Base-by-base conservation (phyloP, 2,888 invertebrate genomes). In the Harpalus rubripes region DNA sequence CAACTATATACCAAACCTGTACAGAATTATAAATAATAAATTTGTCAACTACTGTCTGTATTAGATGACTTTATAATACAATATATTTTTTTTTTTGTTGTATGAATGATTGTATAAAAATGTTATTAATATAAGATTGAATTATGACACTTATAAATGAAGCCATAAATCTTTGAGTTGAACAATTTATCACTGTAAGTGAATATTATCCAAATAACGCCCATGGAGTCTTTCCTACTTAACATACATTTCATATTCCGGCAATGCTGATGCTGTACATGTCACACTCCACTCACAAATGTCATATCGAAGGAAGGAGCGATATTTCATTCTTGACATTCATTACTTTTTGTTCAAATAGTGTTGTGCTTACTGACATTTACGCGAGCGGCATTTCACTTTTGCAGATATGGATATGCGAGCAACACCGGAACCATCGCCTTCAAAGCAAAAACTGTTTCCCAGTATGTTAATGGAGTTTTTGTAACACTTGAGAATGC, bases 291-390 rank as follows among this genome's bases (percentile, higher is more conserved):
- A 22, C 65, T 65, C 65, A 65, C 68, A 68, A 68, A 68, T 68
- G 68, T 68, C 68, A 68, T 68, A 68, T 68, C 68, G 32, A 39
- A 68, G 68, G 68, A 68, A 39, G 41, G 68, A 68, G 41, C 39
- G 68, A 68, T 68, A 68, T 68, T 68, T 68, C 68, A 68, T 32
- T 68, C 68, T 39, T 68, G 68, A 68, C 68, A 68, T 68, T 68
- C 68, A 68, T 68, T 68, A 68, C 41, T 68, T 68, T 41, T 68
- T 68, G 68, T 68, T 68, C 68, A 39, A 65, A 59, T 59, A 16
- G 32, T 68, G 41, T 68, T 15, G 68, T 68, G 68, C 68, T 39
- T 68, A 39, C 39, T 68, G 68, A 68, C 68, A 68, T 68, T 68
- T 68, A 15, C 26, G 15, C 68, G 39, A 22, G 68, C 41, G 68